Evolutionary conservation across 1,140 invertebrate genomes (phyloP).

Genomic region (Gonatopus flavifemur): DNA sequence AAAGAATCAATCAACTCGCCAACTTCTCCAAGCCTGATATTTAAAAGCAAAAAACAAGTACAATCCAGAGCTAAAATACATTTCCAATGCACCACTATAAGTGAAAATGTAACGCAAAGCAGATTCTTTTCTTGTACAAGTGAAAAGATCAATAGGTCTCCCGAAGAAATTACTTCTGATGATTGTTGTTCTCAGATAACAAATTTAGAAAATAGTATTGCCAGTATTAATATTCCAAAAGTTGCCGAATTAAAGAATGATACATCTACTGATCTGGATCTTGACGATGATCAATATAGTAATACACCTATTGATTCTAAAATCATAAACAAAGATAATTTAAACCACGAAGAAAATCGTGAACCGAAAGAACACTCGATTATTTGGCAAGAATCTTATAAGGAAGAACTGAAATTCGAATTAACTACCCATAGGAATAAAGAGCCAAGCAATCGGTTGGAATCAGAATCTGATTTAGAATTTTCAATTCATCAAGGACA

Average conservation of each 20-base stretch:
- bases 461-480: no score
- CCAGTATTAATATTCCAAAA: neutral
- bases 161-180: neutral
- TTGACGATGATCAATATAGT: neutral
- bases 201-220: neutral
- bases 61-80: slow-evolving; percentile 20
- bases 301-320: neutral
- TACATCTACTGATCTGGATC: no score
- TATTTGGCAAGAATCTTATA: no score
- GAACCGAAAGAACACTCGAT: no score
- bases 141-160: neutral
- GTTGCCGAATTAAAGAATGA: neutral
- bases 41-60: slow-evolving; percentile 11
- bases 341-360: no score
- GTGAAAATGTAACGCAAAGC: slow-evolving; percentile 23
- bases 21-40: slow-evolving; percentile 28
- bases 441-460: no score
- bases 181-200: neutral
- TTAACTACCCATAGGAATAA: no score
- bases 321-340: no score
- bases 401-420: no score
- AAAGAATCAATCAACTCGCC: slow-evolving; percentile 9
- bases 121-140: slow-evolving; percentile 26
- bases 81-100: slow-evolving; percentile 22
- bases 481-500: no score